Conservation (phyloP, 1,140 invertebrate species). For the Trypoxylus dichotomus region DNA sequence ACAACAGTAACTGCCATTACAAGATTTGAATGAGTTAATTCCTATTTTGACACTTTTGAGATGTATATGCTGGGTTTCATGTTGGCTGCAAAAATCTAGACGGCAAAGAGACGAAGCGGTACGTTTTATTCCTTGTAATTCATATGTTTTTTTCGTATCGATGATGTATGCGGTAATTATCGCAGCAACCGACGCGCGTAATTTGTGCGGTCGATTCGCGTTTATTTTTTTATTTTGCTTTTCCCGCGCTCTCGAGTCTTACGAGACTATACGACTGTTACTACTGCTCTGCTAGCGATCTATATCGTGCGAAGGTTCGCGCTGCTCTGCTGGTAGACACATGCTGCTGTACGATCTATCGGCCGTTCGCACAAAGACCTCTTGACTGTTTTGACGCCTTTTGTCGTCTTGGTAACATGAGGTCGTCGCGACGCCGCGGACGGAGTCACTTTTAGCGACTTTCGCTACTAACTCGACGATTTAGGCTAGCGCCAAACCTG, state of each 20-base stretch:
- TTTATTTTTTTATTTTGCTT: not conserved
- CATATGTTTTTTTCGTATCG: not conserved
- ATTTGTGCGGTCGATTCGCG: not conserved
- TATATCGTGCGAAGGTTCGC: constrained; percentile 1
- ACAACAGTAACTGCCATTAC: not conserved
- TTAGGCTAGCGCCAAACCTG: not conserved
- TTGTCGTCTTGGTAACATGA: not conserved
- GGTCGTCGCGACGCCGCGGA: not conserved
- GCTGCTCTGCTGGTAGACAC: not conserved
- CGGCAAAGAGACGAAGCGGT: not conserved
- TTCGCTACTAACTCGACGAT: not conserved
- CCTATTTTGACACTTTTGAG: constrained; percentile 5
- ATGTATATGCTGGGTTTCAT: not conserved
- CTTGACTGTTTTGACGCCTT: not conserved
- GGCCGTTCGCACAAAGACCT: not conserved
- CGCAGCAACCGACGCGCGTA: not conserved
- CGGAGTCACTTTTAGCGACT: not conserved
- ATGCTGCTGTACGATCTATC: not conserved
- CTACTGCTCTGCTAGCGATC: not conserved
- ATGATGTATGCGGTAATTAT: constrained; percentile 8
- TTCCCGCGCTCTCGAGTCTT: not conserved
- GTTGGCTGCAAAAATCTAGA: too few relatives aligned
- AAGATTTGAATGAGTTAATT: not conserved
- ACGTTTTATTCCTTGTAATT: not conserved
- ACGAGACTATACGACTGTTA: not conserved